phyloP scores from a whole-genome alignment of 2,113 vertebrate species.

The western clawed frog (Xenopus tropicalis) region UCB_Xtro_10.0 CM004446.2:4457501-4458000 shows the following conservation, averaged over 20 bases:
- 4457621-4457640: constrained; percentile 29
- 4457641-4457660: constrained; percentile 74
- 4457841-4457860: too few species aligned
- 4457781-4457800: too few species aligned
- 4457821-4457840: too few species aligned
- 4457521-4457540: constrained; percentile 19
- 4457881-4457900: too few species aligned
- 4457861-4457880: too few species aligned
- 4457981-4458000: too few species aligned
- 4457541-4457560: neutral
- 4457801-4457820: too few species aligned
- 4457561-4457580: neutral
- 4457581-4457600: neutral
- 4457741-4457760: constrained; percentile 45
- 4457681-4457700: constrained; percentile 92
- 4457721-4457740: constrained; percentile 83
- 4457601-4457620: constrained; percentile 23
- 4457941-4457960: too few species aligned
- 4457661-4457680: constrained; percentile 84
- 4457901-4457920: too few species aligned
- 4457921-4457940: too few species aligned
- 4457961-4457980: too few species aligned
- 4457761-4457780: too few species aligned
- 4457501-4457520: neutral
- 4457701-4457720: constrained; percentile 98